Percentiles rank a stretch among this genome's conserved stretches.
These are phyloP conservation scores for Blastomussa wellsi DNA, from an alignment of 92 coral and sea anemone genomes.

Conservation along the genomic window DNA sequence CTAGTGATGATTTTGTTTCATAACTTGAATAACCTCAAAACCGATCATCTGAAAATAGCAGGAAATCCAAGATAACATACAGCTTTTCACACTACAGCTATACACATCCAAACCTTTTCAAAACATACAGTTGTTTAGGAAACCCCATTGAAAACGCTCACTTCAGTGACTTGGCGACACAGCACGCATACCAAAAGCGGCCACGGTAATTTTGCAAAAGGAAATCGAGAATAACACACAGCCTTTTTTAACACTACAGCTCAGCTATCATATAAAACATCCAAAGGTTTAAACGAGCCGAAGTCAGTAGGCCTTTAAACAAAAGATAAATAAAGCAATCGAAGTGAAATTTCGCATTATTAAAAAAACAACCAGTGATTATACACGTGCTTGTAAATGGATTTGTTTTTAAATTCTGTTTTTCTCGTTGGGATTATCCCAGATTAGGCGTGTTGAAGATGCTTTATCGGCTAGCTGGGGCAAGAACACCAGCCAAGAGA, in stretches of 20 bases:
- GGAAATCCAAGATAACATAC: no score
- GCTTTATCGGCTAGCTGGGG: not conserved
- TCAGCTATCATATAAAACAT: not conserved
- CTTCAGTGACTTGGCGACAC: not conserved
- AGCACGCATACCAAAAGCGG: not conserved
- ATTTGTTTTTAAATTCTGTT: not conserved
- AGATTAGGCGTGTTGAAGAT: no score
- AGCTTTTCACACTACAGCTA: no score
- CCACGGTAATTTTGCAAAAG: not conserved
- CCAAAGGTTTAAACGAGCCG: not conserved
- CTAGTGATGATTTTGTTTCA: no score
- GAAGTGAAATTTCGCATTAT: not conserved
- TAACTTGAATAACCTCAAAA: no score
- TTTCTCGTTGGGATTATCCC: not conserved
- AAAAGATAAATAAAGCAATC: not conserved
- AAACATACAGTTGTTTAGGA: not conserved
- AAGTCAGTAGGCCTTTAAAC: not conserved
- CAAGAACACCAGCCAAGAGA: not conserved
- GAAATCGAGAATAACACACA: not conserved
- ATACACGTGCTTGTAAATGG: not conserved
- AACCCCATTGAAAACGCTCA: not conserved
- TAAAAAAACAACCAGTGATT: not conserved
- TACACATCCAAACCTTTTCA: no score
- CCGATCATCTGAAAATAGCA: no score
- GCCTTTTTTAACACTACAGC: not conserved